Percentiles rank a stretch among this genome's conserved stretches.
These are phyloP conservation scores for Shinisaurus crocodilurus DNA, from an alignment of 2,113 vertebrate species.

Conservation along the genomic window DNA sequence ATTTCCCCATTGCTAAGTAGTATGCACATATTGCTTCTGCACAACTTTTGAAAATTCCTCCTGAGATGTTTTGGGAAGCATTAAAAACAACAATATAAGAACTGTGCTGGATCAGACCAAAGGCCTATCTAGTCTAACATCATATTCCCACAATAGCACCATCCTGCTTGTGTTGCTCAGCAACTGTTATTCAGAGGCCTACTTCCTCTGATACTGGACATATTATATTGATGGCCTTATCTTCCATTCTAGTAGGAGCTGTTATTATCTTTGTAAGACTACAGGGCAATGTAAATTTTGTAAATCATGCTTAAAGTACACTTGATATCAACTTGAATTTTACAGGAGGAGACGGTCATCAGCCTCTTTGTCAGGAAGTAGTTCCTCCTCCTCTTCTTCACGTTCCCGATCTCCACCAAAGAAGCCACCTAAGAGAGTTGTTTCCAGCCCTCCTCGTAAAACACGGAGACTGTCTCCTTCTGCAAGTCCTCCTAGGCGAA, in stretches of 20 bases:
- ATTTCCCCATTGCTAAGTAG: not conserved
- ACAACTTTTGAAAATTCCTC: not conserved
- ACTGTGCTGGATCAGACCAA: too few species aligned
- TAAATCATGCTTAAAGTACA: not conserved
- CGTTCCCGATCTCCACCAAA: conserved; percentile 89
- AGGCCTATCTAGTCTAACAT: too few species aligned
- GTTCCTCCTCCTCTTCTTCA: conserved; percentile 88
- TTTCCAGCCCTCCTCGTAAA: conserved; percentile 84
- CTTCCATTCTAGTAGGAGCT: not conserved
- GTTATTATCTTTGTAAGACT: not conserved
- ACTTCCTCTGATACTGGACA: too few species aligned
- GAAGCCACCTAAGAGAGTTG: conserved; percentile 88
- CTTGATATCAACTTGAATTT: conserved; percentile 36
- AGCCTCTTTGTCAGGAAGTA: conserved; percentile 93
- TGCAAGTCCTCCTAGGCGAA: conserved; percentile 82
- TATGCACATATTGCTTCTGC: not conserved
- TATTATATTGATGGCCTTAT: too few species aligned
- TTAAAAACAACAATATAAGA: too few species aligned
- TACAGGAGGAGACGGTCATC: conserved; percentile 92
- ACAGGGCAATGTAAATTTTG: not conserved
- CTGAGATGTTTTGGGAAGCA: too few species aligned
- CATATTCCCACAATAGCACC: too few species aligned
- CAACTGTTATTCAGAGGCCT: too few species aligned
- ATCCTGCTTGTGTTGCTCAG: too few species aligned
- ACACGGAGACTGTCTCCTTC: conserved; percentile 80